A percentile compares a stretch with the other conserved stretches of the same genome.
Evolutionary conservation across 1,140 invertebrate species (phyloP).

Genomic region (Samia ricini): DNA sequence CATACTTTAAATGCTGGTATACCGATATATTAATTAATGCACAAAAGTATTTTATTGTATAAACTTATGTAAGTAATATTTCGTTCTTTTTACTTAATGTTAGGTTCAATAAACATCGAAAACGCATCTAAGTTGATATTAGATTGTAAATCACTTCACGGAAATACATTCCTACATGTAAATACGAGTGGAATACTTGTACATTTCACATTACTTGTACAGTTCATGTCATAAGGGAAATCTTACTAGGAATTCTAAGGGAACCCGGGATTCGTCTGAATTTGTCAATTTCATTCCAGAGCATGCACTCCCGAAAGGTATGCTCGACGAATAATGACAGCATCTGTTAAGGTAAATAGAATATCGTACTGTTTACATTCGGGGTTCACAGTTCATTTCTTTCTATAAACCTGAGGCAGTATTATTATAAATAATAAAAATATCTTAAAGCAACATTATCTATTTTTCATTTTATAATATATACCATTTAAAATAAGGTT

Average conservation of each 20-base stretch:
- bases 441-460: constrained; percentile 5
- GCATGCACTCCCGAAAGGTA: constrained; percentile 38
- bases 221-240: constrained; percentile 4
- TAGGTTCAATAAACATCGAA: no score
- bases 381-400: constrained; percentile 65
- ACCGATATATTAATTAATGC: no score
- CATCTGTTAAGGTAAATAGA: constrained; percentile 72
- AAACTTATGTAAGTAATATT: no score
- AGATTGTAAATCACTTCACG: not conserved
- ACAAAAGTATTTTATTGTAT: no score
- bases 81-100: no score
- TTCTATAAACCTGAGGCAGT: constrained; percentile 56
- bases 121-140: no score
- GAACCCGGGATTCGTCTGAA: constrained; percentile 19
- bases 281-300: constrained; percentile 40
- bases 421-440: constrained; percentile 12
- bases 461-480: constrained; percentile 17
- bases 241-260: not conserved
- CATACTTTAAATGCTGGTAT: no score
- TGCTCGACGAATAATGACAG: constrained; percentile 65
- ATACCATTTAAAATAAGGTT: not conserved
- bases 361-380: constrained; percentile 63
- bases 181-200: not conserved
- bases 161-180: not conserved
- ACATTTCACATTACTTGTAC: no score